Base-by-base conservation (phyloP, 2,888 invertebrate species). In the Priocnemis perturbator region DNA sequence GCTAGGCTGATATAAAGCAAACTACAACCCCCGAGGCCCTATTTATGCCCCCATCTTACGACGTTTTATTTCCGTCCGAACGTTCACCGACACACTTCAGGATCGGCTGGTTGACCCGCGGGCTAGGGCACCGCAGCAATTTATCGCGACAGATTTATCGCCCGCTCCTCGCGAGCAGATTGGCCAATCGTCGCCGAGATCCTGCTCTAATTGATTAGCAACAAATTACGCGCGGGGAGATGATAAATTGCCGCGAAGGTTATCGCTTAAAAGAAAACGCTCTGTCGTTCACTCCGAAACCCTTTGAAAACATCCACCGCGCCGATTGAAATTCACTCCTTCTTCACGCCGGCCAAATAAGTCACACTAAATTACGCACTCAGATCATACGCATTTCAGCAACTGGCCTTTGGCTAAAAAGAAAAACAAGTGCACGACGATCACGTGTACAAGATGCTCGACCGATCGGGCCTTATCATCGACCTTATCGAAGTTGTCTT, bases 141-240 rank as follows among this genome's bases (percentile, higher is more conserved):
- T 77, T 74, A 77, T 77, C 63, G 69, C 65, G 74, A 76, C 74
- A 76, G 76, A 76, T 76, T 77, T 76, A 77, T 77, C 64, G 68
- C 23, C 58, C 62, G 48, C 44, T 26, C 53, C 60, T 60, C 48
- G 58, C 60, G 63, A 73, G 73, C 26, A 67, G 58, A 68, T 64
- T 56, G 58, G 64, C 77, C 74, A 71, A 76, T 76, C 70, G 66
- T 67, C 74, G 55, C 59, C 53, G 37, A 62, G 50, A 74, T 61
- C 61, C 69, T 55, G 64, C 60, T 71, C 55, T 77, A 77, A 77
- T 77, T 77, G 74, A 77, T 77, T 74, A 74, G 64, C 60, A 77
- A 77, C 63, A 62, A 74, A 74, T 74, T 71, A 69, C 47, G 63
- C 23, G 53, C 53, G 11, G 37, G 53, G 47, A 58, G 47, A 26